Percentiles rank a stretch among this genome's conserved stretches.
Evolutionary conservation across 1,140 invertebrate genomes (phyloP).

Genomic region (Cyphomyrmex costatus): DNA sequence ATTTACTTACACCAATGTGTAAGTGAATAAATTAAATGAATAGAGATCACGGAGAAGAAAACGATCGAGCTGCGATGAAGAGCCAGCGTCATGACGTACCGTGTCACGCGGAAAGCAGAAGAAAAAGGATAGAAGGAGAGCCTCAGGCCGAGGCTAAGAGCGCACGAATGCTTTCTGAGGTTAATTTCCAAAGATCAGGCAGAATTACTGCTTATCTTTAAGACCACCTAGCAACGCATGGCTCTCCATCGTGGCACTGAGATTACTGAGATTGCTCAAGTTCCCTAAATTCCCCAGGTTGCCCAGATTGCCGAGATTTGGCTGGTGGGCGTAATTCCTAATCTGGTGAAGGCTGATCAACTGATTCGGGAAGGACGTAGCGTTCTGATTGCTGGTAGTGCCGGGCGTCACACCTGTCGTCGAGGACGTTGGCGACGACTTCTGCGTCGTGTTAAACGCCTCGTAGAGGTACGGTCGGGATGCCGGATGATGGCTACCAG

Average conservation of each 20-base stretch:
- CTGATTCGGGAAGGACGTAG: constrained; percentile 96
- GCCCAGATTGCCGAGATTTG: constrained; percentile 88
- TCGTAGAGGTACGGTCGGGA: constrained; percentile 97
- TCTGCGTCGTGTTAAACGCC: constrained; percentile 92
- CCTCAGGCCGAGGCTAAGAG: constrained; percentile 21
- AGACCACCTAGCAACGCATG: constrained; percentile 83
- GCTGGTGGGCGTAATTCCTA: constrained; percentile 98
- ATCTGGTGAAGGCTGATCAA: constrained; percentile 98
- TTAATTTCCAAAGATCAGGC: constrained; percentile 67
- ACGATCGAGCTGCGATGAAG: constrained; percentile 41
- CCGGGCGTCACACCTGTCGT: constrained; percentile 79
- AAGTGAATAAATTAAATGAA: constrained; percentile 32
- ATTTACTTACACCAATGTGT: constrained; percentile 4
- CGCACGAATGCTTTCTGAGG: constrained; percentile 45
- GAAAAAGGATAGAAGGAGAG: constrained; percentile 51
- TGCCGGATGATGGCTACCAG: constrained; percentile 87
- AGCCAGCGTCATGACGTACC: constrained; percentile 45
- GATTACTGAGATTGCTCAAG: constrained; percentile 83
- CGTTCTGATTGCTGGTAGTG: constrained; percentile 84
- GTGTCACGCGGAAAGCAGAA: constrained; percentile 49
- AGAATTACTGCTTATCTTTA: constrained; percentile 85
- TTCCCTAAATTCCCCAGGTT: constrained; percentile 84
- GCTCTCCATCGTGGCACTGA: constrained; percentile 84
- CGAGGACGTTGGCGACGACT: constrained; percentile 83
- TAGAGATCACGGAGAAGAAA: constrained; percentile 52